Conservation (phyloP, 2,113 vertebrate genomes). For the Ictidomys tridecemlineatus region DNA sequence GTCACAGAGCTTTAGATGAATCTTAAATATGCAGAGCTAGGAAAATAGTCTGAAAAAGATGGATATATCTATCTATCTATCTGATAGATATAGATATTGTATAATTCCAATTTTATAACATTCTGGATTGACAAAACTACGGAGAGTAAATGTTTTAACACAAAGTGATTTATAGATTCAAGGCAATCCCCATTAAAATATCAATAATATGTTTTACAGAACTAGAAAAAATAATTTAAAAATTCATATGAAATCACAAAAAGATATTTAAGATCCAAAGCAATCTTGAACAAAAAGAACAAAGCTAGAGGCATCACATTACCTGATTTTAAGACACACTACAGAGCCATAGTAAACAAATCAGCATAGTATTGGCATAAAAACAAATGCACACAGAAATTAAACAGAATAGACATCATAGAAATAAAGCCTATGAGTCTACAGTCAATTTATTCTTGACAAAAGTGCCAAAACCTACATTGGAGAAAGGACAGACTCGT, state of each 20-base stretch:
- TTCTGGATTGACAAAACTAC: not conserved
- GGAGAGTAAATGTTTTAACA: not conserved
- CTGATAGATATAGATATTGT: not conserved
- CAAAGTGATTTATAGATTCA: not conserved
- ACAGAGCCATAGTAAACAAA: not conserved
- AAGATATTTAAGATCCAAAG: not conserved
- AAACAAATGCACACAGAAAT: not conserved
- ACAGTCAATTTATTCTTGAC: not conserved
- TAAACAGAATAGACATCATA: not conserved
- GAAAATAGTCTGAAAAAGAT: not conserved
- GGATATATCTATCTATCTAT: not conserved
- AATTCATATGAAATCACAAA: not conserved
- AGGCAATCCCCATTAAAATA: not conserved
- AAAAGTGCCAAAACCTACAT: not conserved
- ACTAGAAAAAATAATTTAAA: not conserved
- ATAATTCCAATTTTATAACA: not conserved
- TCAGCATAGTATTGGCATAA: not conserved
- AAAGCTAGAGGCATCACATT: not conserved
- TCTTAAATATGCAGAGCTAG: not conserved
- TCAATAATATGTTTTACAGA: not conserved
- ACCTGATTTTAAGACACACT: not conserved
- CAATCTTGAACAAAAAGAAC: not conserved
- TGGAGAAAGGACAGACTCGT: not conserved
- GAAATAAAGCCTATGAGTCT: not conserved
- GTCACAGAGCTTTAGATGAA: not conserved